Conservation (phyloP, 2,888 invertebrate genomes). For the Chirona hameri region DNA sequence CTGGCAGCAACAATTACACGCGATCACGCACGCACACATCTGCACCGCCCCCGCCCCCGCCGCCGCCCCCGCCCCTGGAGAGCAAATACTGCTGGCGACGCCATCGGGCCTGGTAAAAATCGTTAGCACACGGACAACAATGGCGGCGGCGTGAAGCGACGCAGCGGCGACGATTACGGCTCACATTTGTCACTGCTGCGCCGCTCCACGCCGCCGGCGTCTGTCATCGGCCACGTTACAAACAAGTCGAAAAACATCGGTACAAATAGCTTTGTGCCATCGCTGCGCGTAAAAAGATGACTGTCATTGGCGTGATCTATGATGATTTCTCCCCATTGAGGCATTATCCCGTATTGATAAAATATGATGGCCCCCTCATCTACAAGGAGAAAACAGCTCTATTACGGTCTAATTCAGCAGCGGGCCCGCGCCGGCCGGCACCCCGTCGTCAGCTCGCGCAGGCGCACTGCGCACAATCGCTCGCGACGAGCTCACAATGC, state of each 20-base stretch:
- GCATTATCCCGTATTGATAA: conserved; percentile 28
- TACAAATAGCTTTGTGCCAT: conserved; percentile 22
- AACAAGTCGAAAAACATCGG: conserved; percentile 28
- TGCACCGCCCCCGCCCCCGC: not conserved
- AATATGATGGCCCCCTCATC: conserved; percentile 26
- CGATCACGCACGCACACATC: not conserved
- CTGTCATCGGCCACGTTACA: not conserved
- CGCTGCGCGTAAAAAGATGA: conserved; percentile 24
- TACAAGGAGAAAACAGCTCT: conserved; percentile 29
- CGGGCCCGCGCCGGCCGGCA: not conserved
- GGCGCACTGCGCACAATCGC: not conserved
- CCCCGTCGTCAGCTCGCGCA: not conserved
- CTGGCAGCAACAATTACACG: not conserved
- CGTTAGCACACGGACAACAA: not conserved
- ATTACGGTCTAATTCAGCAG: conserved; percentile 1
- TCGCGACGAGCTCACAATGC: not conserved
- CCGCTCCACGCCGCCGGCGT: not conserved
- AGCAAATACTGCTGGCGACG: not conserved
- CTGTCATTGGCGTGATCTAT: conserved; percentile 9
- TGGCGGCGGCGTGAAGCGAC: conserved; percentile 12
- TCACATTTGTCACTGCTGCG: conserved; percentile 6
- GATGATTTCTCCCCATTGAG: conserved; percentile 23
- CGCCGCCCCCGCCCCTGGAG: too few relatives aligned
- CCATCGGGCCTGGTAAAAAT: not conserved
- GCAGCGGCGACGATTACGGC: not conserved